Base-by-base conservation (phyloP, 2,797 vertebrate genomes). In the Smutsia gigantea region DNA sequence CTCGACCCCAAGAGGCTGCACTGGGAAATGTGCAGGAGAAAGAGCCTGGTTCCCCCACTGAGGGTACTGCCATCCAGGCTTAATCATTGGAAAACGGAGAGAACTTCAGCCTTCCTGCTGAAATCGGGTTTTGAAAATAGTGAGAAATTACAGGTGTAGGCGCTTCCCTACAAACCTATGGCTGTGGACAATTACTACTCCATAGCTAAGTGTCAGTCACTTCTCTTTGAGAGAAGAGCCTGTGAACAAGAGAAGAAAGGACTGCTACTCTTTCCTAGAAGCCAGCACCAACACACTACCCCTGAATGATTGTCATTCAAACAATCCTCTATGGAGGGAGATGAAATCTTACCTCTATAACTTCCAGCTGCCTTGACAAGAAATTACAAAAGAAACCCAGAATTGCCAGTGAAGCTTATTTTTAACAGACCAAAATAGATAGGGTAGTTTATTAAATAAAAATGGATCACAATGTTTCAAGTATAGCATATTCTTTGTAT, bases 131-230 rank as follows among this genome's bases (percentile, higher is more conserved):
- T 78, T 93, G 78, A 97, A 85, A 96, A 91, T 84, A 92, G 17
- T 78, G 85, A 97, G 71, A 97, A 98, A 98, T 98, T 97, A 96
- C 0, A 98, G 96, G 78, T 95, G 97, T 97, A 95, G 78, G 59
- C 64, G 93, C 66, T 91, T 97, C 94, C 93, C 97, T 68, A 66
- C 89, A 95, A 96, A 84, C 94, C 95, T 34, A 34, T 57, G 93
- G 72, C 96, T 86, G 8, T 61, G 82, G 77, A 85, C 93, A 97
- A 97, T 98, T 97, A 96, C 63, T 94, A 57, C 89, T 95, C 90
- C 34, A n/a, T 18, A 96, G 81, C 71, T 66, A 72, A 79, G 46
- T 51, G 66, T 82, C 94, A 97, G 84, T 87, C 95, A 92, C 75
- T 93, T 97, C 87, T 94, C 97, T 97, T 46, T 85, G 92, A 96